These are phyloP conservation scores for Cyanoderma ruficeps DNA, from an alignment of 2,113 vertebrate genomes.

Conservation along the genomic window DNA sequence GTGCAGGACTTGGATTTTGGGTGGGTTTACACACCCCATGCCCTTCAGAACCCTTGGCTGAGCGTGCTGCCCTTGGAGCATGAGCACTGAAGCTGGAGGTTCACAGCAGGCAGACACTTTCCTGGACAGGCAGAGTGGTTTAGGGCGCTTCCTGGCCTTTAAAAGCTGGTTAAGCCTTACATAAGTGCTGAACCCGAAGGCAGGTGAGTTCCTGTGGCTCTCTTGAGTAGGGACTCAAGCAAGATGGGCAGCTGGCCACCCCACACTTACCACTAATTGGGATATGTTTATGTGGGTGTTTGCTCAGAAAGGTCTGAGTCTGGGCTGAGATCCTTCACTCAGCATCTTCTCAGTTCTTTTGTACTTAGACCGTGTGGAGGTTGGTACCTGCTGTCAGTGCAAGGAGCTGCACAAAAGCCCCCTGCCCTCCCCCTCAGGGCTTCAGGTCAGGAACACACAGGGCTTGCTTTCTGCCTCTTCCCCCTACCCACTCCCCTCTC, in stretches of 20 bases:
- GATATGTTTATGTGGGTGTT: neutral
- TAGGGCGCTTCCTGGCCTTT: neutral
- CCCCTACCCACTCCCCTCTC: neutral
- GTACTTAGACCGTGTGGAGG: neutral
- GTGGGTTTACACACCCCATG: accelerated
- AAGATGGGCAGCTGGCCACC: neutral
- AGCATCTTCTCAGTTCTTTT: neutral
- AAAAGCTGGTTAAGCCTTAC: neutral
- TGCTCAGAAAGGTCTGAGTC: neutral
- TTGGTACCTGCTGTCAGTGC: neutral
- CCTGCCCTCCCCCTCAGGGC: too few species aligned
- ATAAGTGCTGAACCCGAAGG: neutral
- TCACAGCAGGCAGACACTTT: neutral
- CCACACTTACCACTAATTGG: neutral
- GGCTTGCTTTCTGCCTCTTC: neutral
- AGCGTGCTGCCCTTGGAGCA: neutral
- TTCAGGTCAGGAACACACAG: accelerated
- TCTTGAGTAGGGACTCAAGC: neutral
- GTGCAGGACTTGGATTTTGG: accelerated
- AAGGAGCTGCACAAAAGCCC: neutral
- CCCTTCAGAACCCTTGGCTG: neutral
- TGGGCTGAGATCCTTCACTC: neutral
- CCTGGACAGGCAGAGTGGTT: neutral
- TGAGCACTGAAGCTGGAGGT: neutral
- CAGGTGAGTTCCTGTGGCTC: neutral